These are phyloP conservation scores for Drosophila colorata DNA, from an alignment of 2,888 invertebrate species.

Conservation along the genomic window DNA sequence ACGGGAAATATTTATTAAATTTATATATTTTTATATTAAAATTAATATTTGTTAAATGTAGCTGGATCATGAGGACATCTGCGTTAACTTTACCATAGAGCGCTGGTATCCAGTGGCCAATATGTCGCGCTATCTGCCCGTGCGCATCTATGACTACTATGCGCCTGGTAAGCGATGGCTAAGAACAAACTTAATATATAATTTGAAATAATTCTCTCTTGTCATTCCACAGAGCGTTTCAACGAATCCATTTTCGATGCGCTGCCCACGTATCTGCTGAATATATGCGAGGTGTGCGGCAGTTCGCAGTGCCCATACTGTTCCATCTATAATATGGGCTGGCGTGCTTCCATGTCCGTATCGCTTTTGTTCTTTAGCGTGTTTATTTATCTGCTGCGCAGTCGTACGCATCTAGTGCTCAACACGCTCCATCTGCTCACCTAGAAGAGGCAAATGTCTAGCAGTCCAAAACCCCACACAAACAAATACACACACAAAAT, in stretches of 20 bases:
- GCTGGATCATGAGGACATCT: constrained; percentile 93
- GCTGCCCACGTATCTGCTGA: constrained; percentile 92
- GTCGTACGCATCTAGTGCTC: constrained; percentile 77
- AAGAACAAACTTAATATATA: not conserved
- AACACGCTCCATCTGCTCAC: constrained; percentile 73
- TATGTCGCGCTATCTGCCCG: constrained; percentile 96
- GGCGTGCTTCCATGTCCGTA: constrained; percentile 81
- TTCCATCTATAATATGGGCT: constrained; percentile 90
- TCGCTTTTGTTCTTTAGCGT: constrained; percentile 81
- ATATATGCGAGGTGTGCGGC: constrained; percentile 97
- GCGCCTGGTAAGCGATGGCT: constrained; percentile 91
- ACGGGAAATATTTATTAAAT: not conserved
- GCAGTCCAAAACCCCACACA: constrained; percentile 41
- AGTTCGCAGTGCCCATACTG: constrained; percentile 97
- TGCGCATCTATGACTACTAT: constrained; percentile 97
- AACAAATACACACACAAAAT: constrained; percentile 1
- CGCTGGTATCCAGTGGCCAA: constrained; percentile 98
- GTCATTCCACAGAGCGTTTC: constrained; percentile 89
- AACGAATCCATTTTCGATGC: constrained; percentile 97
- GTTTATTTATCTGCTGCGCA: constrained; percentile 81
- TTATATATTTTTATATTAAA: not conserved
- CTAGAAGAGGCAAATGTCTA: constrained; percentile 49
- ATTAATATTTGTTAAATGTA: constrained; percentile 77
- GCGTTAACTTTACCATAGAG: constrained; percentile 96
- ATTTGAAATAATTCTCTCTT: not conserved